Evolutionary conservation across 1,140 invertebrate species (phyloP).

Genomic region (Tetragnatha versicolor): DNA sequence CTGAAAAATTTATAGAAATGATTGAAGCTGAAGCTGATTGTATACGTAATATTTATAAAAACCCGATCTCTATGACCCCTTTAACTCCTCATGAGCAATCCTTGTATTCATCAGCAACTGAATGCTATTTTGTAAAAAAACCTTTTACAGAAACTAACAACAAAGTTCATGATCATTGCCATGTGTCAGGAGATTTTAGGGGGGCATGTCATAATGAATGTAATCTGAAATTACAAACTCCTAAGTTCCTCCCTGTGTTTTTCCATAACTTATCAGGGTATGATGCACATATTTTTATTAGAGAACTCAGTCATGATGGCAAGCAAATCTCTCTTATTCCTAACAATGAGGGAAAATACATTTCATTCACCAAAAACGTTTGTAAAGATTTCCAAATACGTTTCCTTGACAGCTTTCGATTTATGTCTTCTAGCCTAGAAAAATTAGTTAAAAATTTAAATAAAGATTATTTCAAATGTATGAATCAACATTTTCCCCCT

Average conservation of each 20-base stretch:
- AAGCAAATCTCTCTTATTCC: background rate
- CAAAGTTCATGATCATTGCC: background rate
- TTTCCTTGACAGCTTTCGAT: background rate
- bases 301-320: background rate
- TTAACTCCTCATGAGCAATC: background rate
- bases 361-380: background rate
- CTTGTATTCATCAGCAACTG: background rate
- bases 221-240: background rate
- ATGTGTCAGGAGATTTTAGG: background rate
- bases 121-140: background rate
- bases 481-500: background rate
- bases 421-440: background rate
- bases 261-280: background rate
- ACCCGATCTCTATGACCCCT: background rate
- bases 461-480: background rate
- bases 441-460: background rate
- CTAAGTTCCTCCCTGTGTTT: background rate
- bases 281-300: constrained; percentile 4
- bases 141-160: background rate
- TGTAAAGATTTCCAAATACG: background rate
- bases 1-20: background rate
- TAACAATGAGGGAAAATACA: background rate
- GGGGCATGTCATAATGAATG: background rate
- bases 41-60: background rate
- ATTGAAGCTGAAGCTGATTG: background rate